phyloP scores from a whole-genome alignment of 2,113 vertebrate species.

The Sylvilagus bachmani region DNA sequence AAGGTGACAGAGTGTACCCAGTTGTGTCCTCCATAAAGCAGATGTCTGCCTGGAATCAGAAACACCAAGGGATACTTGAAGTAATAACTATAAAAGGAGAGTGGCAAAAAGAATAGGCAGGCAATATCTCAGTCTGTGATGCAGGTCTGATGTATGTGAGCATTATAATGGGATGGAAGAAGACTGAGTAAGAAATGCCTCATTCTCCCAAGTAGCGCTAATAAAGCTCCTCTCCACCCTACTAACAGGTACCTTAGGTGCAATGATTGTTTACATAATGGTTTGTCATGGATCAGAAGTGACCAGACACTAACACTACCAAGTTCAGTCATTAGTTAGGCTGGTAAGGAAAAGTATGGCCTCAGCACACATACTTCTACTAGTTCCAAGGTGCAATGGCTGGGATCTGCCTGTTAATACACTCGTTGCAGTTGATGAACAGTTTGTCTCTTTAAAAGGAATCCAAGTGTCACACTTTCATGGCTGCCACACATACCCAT shows the following conservation, averaged over 20 bases:
- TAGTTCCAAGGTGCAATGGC: not conserved
- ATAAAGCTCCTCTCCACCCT: not conserved
- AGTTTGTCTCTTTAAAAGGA: not conserved
- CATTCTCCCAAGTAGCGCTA: not conserved
- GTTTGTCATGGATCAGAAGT: not conserved
- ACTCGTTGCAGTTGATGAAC: not conserved
- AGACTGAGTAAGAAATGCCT: not conserved
- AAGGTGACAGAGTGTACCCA: not conserved
- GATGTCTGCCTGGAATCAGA: not conserved
- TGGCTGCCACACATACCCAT: too few relatives aligned
- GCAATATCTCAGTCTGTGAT: not conserved
- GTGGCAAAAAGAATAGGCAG: not conserved
- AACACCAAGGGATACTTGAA: not conserved
- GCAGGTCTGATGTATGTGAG: not conserved
- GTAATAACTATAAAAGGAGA: not conserved
- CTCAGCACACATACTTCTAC: not conserved
- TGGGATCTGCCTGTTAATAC: not conserved
- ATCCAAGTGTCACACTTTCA: not conserved
- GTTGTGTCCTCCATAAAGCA: not conserved
- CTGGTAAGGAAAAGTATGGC: not conserved
- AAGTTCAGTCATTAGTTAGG: not conserved
- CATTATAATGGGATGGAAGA: not conserved
- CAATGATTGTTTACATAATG: not conserved
- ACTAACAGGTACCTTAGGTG: not conserved
- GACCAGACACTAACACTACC: not conserved